Percentiles rank a stretch among this genome's conserved stretches.
Evolutionary conservation across 2,113 vertebrate genomes (phyloP).

Genomic region (Aplodontia rufa): DNA sequence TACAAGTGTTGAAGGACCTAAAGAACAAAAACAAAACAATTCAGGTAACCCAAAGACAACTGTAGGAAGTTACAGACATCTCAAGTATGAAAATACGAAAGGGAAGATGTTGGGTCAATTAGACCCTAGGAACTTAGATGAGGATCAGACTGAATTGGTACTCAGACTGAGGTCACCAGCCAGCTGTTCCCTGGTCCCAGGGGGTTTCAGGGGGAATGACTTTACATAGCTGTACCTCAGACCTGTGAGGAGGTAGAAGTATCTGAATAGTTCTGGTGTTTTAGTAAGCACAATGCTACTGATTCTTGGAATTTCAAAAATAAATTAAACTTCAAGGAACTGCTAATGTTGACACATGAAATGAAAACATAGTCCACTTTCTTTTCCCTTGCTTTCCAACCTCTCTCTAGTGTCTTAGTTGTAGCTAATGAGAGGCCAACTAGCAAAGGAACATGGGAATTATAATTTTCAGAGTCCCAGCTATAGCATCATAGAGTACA

Average conservation of each 20-base stretch:
- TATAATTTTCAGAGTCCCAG: not conserved
- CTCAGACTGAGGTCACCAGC: not conserved
- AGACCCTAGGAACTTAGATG: not conserved
- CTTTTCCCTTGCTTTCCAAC: not conserved
- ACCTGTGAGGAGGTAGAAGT: not conserved
- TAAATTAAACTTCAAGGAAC: conserved; percentile 2
- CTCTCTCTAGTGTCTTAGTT: not conserved
- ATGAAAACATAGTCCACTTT: not conserved
- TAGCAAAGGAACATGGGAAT: conserved; percentile 13
- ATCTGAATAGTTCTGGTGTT: not conserved
- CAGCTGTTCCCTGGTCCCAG: not conserved
- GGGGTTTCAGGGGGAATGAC: not conserved
- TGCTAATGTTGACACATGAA: not conserved
- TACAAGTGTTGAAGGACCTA: not conserved
- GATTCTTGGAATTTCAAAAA: not conserved
- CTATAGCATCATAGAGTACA: not conserved
- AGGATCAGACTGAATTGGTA: not conserved
- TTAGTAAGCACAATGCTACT: not conserved
- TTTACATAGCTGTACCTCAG: not conserved
- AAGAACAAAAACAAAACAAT: not conserved
- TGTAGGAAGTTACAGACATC: not conserved
- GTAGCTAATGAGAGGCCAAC: not conserved
- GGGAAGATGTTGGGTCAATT: not conserved
- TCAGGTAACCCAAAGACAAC: not conserved
- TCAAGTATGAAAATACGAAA: not conserved